Percentiles rank a stretch among this genome's conserved stretches.
Conservation (phyloP, 2,888 invertebrate genomes). For the Drosophila neoperkinsi region DNA sequence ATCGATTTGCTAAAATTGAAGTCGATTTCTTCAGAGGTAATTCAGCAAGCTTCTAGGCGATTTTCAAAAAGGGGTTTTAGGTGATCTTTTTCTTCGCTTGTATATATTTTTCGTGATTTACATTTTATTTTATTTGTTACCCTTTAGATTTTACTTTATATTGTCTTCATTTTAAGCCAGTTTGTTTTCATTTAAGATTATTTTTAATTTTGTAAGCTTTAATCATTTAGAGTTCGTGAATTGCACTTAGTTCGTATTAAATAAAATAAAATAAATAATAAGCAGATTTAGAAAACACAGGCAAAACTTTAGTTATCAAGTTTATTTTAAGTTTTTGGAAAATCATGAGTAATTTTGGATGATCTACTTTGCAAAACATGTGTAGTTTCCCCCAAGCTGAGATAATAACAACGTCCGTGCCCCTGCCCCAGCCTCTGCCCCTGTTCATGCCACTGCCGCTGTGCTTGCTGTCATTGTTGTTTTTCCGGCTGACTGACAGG, state of each 20-base stretch:
- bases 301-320: background rate
- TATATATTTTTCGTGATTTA: background rate
- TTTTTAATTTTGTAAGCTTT: background rate
- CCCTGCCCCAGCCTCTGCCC: background rate
- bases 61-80: background rate
- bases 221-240: background rate
- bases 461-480: slow-evolving; percentile 44
- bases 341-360: background rate
- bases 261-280: background rate
- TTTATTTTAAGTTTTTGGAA: background rate
- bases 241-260: background rate
- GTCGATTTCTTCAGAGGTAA: background rate
- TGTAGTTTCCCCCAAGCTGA: background rate
- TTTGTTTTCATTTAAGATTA: background rate
- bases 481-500: slow-evolving; percentile 39
- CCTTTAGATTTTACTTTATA: background rate
- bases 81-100: too few species aligned
- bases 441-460: background rate
- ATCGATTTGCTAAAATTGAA: background rate
- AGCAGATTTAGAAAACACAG: background rate
- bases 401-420: background rate
- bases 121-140: background rate
- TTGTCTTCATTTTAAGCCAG: too few species aligned
- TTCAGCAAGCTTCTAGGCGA: background rate
- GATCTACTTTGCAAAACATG: background rate